Evolutionary conservation across 1,140 invertebrate species (phyloP), one percentile per base, ranked within the genome.

Genomic region (Drosophila malerkotliana): DNA sequence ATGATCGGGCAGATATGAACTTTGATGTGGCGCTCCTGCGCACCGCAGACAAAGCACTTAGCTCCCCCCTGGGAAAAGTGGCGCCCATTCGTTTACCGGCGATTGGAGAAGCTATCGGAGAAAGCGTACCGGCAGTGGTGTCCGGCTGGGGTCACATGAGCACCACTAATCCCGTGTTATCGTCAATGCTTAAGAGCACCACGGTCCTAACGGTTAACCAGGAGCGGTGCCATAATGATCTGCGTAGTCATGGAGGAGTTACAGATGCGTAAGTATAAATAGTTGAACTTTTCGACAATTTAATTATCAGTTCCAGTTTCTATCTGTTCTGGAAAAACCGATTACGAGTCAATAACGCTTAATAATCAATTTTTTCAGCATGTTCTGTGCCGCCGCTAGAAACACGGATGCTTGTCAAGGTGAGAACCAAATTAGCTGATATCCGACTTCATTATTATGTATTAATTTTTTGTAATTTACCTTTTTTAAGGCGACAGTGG

Each of bases 361-460:
- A 12, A 12, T 37, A 37, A 37, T 37, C 34, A 37, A 37, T 34
- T 34, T 32, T 57, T 66, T 34, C 59, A 92, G 93, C 51, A 93
- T 93, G 92, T 90, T 93, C 18, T 93, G 93, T 80, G 93, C 93
- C 2, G 92, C 82, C n/a, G 89, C 79, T 6, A 63, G 92, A 51
- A 79, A 81, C 45, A 87, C 79, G 34, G 91, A 92, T 71, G 88
- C 91, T 4, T 92, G 91, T 57, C 80, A 92, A 73, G 90, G 92
- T 84, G 37, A 84, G 14, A 14, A 14, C 30, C 15, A 14, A 30
- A 15, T 55, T 30, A 21, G 15, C 7, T 74, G 28, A 45, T 58
- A 18, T 37, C 6, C 8, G 1, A 5, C 9, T 9, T 34, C 21
- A 56, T 56, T 56, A 14, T 58, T 32, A n/a, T n/a, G n/a, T n/a